Conservation (phyloP, 92 coral and sea anemone species). For the Diadumene lineata region DNA sequence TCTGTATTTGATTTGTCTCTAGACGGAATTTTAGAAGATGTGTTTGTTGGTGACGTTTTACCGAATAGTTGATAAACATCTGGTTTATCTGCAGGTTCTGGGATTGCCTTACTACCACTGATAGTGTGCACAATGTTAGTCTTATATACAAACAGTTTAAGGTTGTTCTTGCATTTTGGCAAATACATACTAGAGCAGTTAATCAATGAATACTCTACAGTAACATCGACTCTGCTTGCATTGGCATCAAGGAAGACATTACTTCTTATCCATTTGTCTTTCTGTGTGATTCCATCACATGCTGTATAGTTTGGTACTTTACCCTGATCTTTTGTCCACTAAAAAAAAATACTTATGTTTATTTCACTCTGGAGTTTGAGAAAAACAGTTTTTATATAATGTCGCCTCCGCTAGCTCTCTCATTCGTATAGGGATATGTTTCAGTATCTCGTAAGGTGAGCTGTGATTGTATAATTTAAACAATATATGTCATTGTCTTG, state of each 20-base stretch:
- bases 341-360: too few species aligned
- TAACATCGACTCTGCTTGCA: conserved; percentile 44
- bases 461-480: too few species aligned
- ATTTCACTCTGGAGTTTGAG: too few species aligned
- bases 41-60: conserved; percentile 12
- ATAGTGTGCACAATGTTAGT: neutral
- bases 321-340: neutral
- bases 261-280: conserved; percentile 49
- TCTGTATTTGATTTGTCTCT: neutral
- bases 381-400: too few species aligned
- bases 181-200: conserved; percentile 18
- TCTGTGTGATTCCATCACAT: neutral
- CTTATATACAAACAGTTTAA: conserved; percentile 37
- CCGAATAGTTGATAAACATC: conserved; percentile 15
- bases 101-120: neutral
- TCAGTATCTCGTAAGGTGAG: too few species aligned
- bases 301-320: neutral
- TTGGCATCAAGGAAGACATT: conserved; percentile 21
- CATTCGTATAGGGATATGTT: too few species aligned
- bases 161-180: neutral
- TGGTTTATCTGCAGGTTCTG: neutral
- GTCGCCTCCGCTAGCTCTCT: too few species aligned
- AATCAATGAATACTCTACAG: conserved; percentile 40
- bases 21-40: neutral
- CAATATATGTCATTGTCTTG: too few species aligned